phyloP scores from a whole-genome alignment of 2,888 invertebrate species.

The Dryadula phaetusa region DNA sequence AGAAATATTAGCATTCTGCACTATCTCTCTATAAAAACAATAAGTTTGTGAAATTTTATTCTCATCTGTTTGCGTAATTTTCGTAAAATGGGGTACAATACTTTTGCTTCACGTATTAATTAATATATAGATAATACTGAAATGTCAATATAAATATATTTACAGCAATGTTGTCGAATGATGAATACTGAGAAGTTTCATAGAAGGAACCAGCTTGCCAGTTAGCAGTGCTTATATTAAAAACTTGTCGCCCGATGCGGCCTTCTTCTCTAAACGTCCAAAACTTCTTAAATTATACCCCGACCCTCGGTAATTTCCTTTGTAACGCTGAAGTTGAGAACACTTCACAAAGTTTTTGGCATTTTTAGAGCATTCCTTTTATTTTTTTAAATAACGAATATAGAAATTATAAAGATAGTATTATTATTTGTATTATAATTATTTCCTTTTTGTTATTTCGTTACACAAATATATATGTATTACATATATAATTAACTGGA shows the following conservation, averaged over 20 bases:
- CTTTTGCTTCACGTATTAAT: no score
- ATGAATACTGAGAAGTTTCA: conserved; percentile 31
- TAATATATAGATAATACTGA: no score
- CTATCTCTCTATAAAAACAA: no score
- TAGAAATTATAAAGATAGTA: conserved; percentile 57
- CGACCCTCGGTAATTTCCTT: conserved; percentile 70
- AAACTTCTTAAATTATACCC: conserved; percentile 72
- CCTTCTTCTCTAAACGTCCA: conserved; percentile 48
- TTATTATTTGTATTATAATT: neutral
- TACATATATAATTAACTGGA: no score
- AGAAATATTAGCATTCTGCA: no score
- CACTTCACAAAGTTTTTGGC: conserved; percentile 57
- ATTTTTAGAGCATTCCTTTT: conserved; percentile 62
- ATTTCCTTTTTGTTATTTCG: no score
- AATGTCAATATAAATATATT: conserved; percentile 24
- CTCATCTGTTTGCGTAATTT: no score
- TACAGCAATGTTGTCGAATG: conserved; percentile 3
- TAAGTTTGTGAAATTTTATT: no score
- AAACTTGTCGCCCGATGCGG: conserved; percentile 52
- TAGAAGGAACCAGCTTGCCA: conserved; percentile 30
- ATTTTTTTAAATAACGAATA: conserved; percentile 65
- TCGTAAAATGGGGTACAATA: no score
- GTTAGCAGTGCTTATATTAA: conserved; percentile 52
- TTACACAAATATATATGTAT: no score
- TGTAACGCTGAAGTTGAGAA: conserved; percentile 69